A percentile compares a stretch with the other conserved stretches of the same genome.
These are phyloP conservation scores for Enhydra lutris DNA, from an alignment of 2,113 vertebrate genomes.

Conservation along the genomic window DNA sequence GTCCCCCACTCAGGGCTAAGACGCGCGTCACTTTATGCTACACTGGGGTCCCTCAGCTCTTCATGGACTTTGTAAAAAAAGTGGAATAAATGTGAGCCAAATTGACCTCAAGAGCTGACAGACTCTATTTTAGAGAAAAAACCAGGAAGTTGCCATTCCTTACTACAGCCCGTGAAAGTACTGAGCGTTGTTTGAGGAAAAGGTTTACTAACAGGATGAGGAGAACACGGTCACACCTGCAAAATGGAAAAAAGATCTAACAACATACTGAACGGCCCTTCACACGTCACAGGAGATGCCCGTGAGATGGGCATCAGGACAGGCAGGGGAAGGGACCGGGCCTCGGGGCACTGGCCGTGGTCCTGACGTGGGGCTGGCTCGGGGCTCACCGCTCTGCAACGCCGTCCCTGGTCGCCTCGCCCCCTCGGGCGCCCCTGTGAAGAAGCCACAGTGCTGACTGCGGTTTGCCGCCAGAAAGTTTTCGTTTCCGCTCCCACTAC, in stretches of 20 bases:
- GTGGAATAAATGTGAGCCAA: neutral
- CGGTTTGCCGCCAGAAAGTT: neutral
- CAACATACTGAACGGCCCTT: too few species aligned
- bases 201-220: neutral
- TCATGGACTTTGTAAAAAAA: neutral
- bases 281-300: neutral
- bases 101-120: neutral
- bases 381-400: fast-evolving
- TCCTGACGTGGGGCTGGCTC: neutral
- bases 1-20: neutral
- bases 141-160: neutral
- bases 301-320: fast-evolving
- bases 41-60: neutral
- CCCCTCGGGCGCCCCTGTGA: neutral
- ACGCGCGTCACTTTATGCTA: neutral
- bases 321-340: fast-evolving
- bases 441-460: neutral
- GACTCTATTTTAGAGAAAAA: neutral
- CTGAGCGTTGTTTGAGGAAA: neutral
- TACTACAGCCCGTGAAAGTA: neutral
- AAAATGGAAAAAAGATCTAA: fast-evolving
- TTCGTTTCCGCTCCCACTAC: neutral
- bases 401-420: fast-evolving
- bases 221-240: too few species aligned
- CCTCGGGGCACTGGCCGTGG: neutral